Conservation (phyloP, 1,140 invertebrate species). For the Plectrocnemia conspersa region DNA sequence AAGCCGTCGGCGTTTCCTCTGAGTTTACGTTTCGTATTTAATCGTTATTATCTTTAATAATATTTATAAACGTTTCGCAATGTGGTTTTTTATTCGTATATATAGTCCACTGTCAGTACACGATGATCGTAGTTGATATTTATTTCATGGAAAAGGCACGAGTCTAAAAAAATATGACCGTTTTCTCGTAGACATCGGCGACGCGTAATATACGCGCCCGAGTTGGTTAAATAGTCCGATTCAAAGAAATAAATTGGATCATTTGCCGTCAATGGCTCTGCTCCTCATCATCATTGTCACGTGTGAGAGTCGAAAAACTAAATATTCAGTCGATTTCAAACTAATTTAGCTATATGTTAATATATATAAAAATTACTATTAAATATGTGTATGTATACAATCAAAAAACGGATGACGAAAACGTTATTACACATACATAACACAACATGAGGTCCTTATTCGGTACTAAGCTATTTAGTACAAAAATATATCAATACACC, state of each 20-base stretch:
- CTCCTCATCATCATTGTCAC: conserved; percentile 1
- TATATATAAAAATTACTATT: conserved; percentile 3
- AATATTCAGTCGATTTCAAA: conserved; percentile 21
- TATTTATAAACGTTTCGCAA: too few species aligned
- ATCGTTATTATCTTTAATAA: too few species aligned
- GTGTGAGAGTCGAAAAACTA: conserved; percentile 17
- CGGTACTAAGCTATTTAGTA: conserved; percentile 9
- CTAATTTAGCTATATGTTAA: conserved; percentile 19
- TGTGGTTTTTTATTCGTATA: too few species aligned
- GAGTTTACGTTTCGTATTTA: too few species aligned
- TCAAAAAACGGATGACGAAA: background rate
- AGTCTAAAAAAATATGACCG: conserved; percentile 32
- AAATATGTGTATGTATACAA: background rate
- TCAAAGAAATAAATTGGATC: conserved; percentile 27
- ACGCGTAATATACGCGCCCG: conserved; percentile 6
- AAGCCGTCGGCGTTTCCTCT: too few species aligned
- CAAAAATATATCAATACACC: conserved; percentile 8
- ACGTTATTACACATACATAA: background rate
- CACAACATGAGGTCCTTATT: conserved; percentile 2
- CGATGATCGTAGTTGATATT: conserved; percentile 12
- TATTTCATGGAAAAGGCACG: conserved; percentile 31
- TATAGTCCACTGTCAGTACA: conserved; percentile 8
- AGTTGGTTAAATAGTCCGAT: conserved; percentile 1
- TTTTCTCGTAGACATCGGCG: conserved; percentile 5
- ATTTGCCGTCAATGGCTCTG: conserved; percentile 16